Evolutionary conservation across 1,140 invertebrate genomes (phyloP), one percentile per base, ranked within the genome.

Genomic region (Gryllus bimaculatus): DNA sequence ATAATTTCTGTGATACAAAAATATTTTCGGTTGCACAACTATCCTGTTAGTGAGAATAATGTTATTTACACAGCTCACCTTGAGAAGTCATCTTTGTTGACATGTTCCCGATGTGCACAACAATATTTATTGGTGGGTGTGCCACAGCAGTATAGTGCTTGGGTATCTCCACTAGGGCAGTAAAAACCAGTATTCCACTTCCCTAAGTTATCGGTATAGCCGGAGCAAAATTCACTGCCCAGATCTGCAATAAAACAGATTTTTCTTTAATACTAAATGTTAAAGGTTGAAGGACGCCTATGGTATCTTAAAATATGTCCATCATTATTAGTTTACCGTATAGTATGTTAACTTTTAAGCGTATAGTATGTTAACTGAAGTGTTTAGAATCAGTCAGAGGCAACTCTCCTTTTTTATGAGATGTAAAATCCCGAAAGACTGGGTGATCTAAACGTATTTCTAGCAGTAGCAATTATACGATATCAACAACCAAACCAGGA

Each of bases 101-200:
- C 74, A 5, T 79, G 79, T 47, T 80, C 79, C 49, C 49, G 49
- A 13, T 47, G 73, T 8, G 83, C 85, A 78, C 86, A 87, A 81
- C 86, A 87, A 80, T 87, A 87, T 81, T 87, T 86, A 80, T 83
- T 85, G 39, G 82, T 83, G 13, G 81, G 80, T 8, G 84, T 86
- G n/a, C 87, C 87, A 79, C 87, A 88, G 81, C 87, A 88, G 79
- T 84, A 86, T 8, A 86, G 83, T 15, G 84, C 82, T 39, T 86
- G 82, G 15, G 82, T 83, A 18, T 81, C 81, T 26, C 84, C 85
- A 73, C 83, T 82, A n/a, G 87, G 87, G 81, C 87, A 88, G 66
- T 86, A 84, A 80, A 88, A 88, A 0, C 87, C 87, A 47, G 84
- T 87, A 81, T 87, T 88, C 87, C 87, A 88, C 79, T 87, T 85